Evolutionary conservation across 2,888 invertebrate species (phyloP).

Genomic region (Nomada fucata): DNA sequence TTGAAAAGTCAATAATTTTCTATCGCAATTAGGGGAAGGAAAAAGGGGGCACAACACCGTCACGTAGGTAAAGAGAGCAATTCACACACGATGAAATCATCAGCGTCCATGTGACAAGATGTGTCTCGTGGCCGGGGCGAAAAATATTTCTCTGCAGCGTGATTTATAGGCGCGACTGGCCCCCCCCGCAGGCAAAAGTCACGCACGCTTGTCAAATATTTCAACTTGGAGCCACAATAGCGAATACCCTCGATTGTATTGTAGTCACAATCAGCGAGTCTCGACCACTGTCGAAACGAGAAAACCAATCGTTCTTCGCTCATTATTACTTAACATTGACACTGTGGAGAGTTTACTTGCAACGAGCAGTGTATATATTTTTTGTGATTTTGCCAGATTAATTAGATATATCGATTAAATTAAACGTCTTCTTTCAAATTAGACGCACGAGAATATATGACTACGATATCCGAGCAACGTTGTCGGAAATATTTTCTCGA

Average conservation of each 20-base stretch:
- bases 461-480: neutral
- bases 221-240: constrained; percentile 12
- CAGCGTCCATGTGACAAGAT: constrained; percentile 21
- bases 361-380: too few relatives aligned
- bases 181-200: constrained; percentile 36
- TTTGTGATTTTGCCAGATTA: too few relatives aligned
- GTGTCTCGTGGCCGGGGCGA: constrained; percentile 18
- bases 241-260: constrained; percentile 33
- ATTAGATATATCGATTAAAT: too few relatives aligned
- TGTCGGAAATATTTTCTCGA: constrained; percentile 8
- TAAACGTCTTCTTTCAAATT: neutral
- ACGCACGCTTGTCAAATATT: constrained; percentile 20
- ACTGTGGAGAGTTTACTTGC: too few relatives aligned
- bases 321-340: neutral
- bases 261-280: neutral
- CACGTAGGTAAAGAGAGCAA: neutral
- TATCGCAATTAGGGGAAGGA: neutral
- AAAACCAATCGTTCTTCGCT: neutral
- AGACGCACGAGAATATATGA: neutral
- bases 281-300: neutral
- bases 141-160: constrained; percentile 30
- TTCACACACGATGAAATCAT: constrained; percentile 26
- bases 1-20: too few relatives aligned
- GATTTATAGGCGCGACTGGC: constrained; percentile 52
- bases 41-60: neutral